Evolutionary conservation across 2,113 vertebrate species (phyloP).

Genomic region (Seriola quinqueradiata): DNA sequence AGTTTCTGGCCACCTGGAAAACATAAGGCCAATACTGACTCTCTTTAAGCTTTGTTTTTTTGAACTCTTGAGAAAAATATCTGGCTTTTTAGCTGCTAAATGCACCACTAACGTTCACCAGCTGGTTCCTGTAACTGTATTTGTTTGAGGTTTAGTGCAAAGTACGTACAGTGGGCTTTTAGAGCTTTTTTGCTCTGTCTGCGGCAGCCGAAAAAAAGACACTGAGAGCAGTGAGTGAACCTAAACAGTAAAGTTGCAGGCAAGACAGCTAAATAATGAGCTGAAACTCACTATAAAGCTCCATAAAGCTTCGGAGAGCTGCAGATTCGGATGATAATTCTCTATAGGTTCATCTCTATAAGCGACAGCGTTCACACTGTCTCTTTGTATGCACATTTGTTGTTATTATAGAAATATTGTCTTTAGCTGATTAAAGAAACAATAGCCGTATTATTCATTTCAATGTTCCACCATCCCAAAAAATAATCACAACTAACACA

Average conservation of each 20-base stretch:
- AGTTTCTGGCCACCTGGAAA: not conserved
- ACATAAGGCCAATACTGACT: not conserved
- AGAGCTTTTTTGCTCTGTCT: not conserved
- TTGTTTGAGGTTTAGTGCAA: not conserved
- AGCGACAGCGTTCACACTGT: not conserved
- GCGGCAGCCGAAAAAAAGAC: not conserved
- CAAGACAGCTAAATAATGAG: not conserved
- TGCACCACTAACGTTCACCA: not conserved
- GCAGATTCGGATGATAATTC: not conserved
- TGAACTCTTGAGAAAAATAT: not conserved
- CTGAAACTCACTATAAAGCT: not conserved
- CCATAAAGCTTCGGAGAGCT: not conserved
- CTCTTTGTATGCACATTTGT: not conserved
- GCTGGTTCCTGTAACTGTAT: not conserved
- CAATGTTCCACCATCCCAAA: not conserved
- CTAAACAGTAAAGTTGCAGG: not conserved
- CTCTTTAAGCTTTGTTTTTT: not conserved
- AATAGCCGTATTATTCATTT: not conserved
- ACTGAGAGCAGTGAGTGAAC: not conserved
- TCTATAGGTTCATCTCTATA: not conserved
- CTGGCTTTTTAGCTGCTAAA: not conserved
- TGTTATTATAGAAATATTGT: not conserved
- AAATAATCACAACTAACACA: not conserved
- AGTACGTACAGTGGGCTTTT: not conserved
- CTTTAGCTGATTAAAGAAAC: not conserved